phyloP scores from a whole-genome alignment of 2,113 vertebrate species.

The Nestor notabilis region DNA sequence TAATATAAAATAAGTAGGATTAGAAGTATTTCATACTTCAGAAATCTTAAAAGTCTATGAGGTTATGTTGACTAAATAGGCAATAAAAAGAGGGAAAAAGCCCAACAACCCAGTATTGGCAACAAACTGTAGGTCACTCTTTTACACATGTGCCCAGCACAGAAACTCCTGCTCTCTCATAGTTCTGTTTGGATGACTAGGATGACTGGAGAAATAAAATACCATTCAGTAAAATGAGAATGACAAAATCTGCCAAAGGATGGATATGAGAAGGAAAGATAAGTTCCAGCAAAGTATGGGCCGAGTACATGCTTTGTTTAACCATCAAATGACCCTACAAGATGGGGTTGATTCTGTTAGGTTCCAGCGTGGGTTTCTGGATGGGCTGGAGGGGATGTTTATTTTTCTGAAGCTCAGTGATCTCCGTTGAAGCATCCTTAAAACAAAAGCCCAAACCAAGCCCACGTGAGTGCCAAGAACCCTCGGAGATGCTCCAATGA shows the following conservation, averaged over 20 bases:
- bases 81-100: not conserved
- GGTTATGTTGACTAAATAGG: not conserved
- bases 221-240: not conserved
- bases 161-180: not conserved
- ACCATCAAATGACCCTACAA: not conserved
- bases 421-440: slow-evolving; percentile 11
- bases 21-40: not conserved
- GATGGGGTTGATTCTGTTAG: not conserved
- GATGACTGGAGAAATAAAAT: not conserved
- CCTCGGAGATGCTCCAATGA: slow-evolving; percentile 28
- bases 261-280: not conserved
- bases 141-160: not conserved
- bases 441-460: slow-evolving; percentile 41
- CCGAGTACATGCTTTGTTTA: not conserved
- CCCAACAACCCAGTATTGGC: not conserved
- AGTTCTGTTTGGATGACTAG: not conserved
- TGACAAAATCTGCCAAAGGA: not conserved
- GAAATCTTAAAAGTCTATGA: not conserved
- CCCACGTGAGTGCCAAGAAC: slow-evolving; percentile 28
- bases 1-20: not conserved
- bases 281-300: not conserved
- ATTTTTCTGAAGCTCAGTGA: not conserved
- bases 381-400: not conserved
- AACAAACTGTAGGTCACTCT: not conserved
- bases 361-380: not conserved